Evolutionary conservation across 2,797 vertebrate genomes (phyloP).

Genomic region (Phylloscopus collybita): DNA sequence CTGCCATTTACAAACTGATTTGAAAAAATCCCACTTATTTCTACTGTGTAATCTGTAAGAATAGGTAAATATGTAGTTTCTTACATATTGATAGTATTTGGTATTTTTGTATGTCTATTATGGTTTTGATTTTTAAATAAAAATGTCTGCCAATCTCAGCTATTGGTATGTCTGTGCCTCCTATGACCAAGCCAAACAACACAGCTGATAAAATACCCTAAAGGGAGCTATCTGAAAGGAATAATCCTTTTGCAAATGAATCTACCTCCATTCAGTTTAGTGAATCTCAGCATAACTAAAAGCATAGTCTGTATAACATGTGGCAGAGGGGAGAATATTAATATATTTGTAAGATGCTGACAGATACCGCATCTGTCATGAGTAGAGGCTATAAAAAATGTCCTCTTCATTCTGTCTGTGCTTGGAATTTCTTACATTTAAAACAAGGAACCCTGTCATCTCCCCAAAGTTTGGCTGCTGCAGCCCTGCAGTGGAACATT

Average conservation of each 20-base stretch:
- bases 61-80: neutral
- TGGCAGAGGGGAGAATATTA: neutral
- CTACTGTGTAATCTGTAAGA: neutral
- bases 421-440: neutral
- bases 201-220: neutral
- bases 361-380: neutral
- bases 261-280: neutral
- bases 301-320: neutral
- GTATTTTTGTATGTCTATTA: neutral
- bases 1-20: neutral
- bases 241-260: neutral
- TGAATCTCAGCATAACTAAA: neutral
- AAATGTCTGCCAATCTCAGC: neutral
- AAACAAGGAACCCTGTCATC: neutral
- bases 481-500: neutral
- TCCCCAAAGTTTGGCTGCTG: neutral
- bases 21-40: neutral
- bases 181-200: neutral
- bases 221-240: neutral
- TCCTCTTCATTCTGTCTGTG: neutral
- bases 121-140: neutral
- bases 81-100: neutral
- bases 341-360: neutral
- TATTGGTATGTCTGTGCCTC: neutral
- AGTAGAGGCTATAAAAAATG: neutral